Evolutionary conservation across 2,797 vertebrate genomes (phyloP), one percentile per base, ranked within the genome.

Genomic region (Chelmon rostratus): DNA sequence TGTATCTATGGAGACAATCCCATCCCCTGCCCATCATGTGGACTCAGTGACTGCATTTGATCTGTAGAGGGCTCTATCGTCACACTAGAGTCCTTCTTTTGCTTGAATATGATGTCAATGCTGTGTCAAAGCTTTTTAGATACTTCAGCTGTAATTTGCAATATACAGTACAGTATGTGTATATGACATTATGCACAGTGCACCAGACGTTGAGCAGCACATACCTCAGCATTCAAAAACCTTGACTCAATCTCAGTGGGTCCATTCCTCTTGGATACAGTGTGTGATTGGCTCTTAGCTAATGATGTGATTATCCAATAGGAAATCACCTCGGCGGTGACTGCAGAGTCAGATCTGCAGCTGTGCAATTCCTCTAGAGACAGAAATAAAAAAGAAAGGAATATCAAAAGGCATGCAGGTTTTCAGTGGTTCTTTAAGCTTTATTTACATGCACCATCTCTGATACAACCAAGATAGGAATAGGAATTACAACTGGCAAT

Each of bases 371-470:
- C 65, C 69, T 87, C 76, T 38, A 49, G 67, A 81, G 83, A 86
- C 40, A 46, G 46, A 83, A 73, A 88, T 44, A 64, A 59, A 23
- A n/a, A 63, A 66, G 73, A n/a, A 64, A 73, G 25, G 75, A 8
- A 78, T 12, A 76, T 63, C 63, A 86, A 83, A 88, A 87, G 74
- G 79, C 69, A 61, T 68, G 50, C 87, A 86, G 88, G 2, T 72
- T 67, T 85, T 89, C 89, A 88, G 94, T 95, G 94, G 95, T 96
- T 96, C 95, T 96, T 92, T 94, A 96, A 95, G 96, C 97, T 99
- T 99, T 99, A 99, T 99, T 99, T 98, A 98, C 98, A 99, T 97
- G 96, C 97, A 97, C 95, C 96, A 96, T 96, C 91, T 96, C 94
- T 95, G 95, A 96, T 96, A 97, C 96, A 97, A 96, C 96, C 95